These are phyloP conservation scores for Aix galericulata DNA, from an alignment of 2,113 vertebrate genomes.

Conservation along the genomic window DNA sequence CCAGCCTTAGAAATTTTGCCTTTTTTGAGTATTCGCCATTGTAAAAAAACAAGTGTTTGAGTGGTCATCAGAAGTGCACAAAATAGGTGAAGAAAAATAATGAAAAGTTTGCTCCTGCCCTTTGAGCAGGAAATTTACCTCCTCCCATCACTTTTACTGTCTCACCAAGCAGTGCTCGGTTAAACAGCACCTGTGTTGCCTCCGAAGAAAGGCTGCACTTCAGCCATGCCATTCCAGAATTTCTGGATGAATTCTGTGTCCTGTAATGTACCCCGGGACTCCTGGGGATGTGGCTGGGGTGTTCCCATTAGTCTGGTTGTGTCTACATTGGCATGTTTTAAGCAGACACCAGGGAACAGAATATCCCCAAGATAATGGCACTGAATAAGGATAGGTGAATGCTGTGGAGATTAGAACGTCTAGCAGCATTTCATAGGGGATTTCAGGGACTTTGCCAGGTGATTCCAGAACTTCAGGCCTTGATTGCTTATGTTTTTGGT, in stretches of 20 bases:
- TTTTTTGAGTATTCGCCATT: no score
- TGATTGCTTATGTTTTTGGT: constrained; percentile 21
- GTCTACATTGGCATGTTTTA: background rate
- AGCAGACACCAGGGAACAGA: background rate
- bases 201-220: no score
- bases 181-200: no score
- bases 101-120: no score
- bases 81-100: no score
- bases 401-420: background rate
- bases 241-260: background rate
- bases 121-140: no score
- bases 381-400: background rate
- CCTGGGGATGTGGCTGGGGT: background rate
- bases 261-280: background rate
- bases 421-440: background rate
- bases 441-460: constrained; percentile 6
- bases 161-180: no score
- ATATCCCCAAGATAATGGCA: background rate
- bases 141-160: no score
- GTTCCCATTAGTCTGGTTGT: background rate
- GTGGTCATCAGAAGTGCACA: no score
- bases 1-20: no score
- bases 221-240: background rate
- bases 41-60: no score
- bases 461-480: constrained; percentile 10